Conservation (phyloP, 2,888 invertebrate species). For the Teleogryllus oceanicus region DNA sequence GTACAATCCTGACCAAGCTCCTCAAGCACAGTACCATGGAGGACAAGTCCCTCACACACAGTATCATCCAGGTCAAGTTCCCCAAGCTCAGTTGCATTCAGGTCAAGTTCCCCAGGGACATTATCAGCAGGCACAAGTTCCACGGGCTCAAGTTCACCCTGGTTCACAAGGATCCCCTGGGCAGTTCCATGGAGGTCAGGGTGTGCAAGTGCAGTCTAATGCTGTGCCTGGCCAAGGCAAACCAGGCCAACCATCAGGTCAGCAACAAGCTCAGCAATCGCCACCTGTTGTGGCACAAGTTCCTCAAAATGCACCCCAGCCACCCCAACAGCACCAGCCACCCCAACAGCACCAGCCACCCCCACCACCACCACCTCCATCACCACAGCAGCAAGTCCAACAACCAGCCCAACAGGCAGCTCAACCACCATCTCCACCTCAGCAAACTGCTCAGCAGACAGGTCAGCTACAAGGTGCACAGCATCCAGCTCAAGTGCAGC, state of each 20-base stretch:
- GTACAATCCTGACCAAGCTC: conserved; percentile 37
- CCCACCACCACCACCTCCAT: conserved; percentile 2
- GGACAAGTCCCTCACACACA: conserved; percentile 26
- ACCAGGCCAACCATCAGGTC: conserved; percentile 27
- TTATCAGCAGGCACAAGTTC: conserved; percentile 41
- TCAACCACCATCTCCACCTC: conserved; percentile 39
- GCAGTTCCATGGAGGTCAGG: neutral
- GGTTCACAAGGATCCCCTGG: conserved; percentile 38
- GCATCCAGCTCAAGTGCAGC: conserved; percentile 38
- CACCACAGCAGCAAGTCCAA: conserved; percentile 25
- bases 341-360: neutral
- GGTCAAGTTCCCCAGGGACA: conserved; percentile 41
- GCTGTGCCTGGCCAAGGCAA: conserved; percentile 35
- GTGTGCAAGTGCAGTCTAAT: neutral
- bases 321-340: conserved; percentile 18
- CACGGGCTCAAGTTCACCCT: conserved; percentile 26
- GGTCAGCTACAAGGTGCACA: conserved; percentile 27
- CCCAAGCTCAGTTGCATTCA: conserved; percentile 47
- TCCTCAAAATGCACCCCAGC: conserved; percentile 26
- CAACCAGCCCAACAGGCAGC: conserved; percentile 39
- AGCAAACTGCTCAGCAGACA: conserved; percentile 37
- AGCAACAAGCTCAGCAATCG: conserved; percentile 32
- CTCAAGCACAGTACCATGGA: conserved; percentile 24
- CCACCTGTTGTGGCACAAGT: conserved; percentile 26
- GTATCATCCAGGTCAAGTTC: conserved; percentile 45